A percentile compares a stretch with the other conserved stretches of the same genome.
These are phyloP conservation scores for Drosophila niveifrons DNA, from an alignment of 2,888 invertebrate species.

Conservation along the genomic window DNA sequence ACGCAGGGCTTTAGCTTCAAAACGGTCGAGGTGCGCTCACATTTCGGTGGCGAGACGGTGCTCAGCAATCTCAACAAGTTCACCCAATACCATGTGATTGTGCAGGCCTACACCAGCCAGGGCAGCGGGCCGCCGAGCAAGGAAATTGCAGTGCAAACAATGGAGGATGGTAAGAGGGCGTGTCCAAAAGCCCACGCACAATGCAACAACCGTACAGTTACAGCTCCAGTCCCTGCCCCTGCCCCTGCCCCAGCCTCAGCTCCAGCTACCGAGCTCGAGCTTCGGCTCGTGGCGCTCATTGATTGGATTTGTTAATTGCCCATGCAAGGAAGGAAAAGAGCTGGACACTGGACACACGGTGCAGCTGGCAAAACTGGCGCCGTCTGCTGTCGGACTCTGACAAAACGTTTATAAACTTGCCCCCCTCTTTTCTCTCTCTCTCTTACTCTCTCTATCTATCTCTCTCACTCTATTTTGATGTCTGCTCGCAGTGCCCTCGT, in stretches of 20 bases:
- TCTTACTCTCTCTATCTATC: not conserved
- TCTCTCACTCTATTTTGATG: not conserved
- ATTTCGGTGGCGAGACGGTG: conserved; percentile 89
- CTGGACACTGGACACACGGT: not conserved
- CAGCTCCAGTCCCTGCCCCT: not conserved
- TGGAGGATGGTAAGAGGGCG: conserved; percentile 90
- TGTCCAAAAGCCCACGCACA: not conserved
- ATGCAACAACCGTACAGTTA: not conserved
- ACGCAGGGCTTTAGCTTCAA: conserved; percentile 90
- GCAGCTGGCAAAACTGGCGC: conserved; percentile 5
- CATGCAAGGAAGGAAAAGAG: conserved; percentile 54
- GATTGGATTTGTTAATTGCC: conserved; percentile 81
- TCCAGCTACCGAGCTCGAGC: not conserved
- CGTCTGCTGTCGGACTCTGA: conserved; percentile 33
- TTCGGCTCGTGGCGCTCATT: conserved; percentile 50
- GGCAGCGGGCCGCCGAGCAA: conserved; percentile 94
- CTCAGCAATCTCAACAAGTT: conserved; percentile 91
- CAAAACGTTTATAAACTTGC: conserved; percentile 63
- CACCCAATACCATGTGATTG: conserved; percentile 92
- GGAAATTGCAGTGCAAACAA: conserved; percentile 91
- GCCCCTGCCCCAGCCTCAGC: not conserved
- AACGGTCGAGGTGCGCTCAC: conserved; percentile 91
- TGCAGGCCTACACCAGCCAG: conserved; percentile 94
- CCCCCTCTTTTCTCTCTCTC: not conserved
- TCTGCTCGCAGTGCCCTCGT: conserved; percentile 90